Percentiles rank a stretch among this genome's conserved stretches.
phyloP scores from a whole-genome alignment of 2,113 vertebrate species.

The Myiozetetes cayanensis region DNA sequence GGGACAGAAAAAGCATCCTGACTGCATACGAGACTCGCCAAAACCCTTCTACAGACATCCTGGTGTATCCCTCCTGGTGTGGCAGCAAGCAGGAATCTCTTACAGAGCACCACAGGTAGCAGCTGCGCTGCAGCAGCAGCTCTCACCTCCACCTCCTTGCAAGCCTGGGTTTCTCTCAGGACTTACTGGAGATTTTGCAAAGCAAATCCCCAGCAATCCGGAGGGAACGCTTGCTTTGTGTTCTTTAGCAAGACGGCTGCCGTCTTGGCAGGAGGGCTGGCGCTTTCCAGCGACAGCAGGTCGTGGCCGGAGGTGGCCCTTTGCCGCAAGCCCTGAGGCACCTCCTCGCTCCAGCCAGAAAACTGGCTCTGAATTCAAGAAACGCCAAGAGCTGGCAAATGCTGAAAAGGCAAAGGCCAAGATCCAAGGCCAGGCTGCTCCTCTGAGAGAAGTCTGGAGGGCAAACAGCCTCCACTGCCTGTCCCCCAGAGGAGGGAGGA shows the following conservation, averaged over 20 bases:
- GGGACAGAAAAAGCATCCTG: neutral
- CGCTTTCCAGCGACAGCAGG: neutral
- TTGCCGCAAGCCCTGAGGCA: neutral
- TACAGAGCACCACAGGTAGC: neutral
- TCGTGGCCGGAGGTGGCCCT: neutral
- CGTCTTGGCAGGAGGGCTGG: neutral
- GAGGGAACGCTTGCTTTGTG: neutral
- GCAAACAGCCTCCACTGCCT: neutral
- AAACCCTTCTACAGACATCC: neutral
- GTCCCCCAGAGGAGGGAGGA: fast-evolving
- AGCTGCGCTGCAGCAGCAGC: neutral
- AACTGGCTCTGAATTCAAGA: neutral
- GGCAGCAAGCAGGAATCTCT: fast-evolving
- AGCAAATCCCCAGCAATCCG: neutral
- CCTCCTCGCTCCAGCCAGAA: neutral
- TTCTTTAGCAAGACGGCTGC: neutral
- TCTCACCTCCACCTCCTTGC: neutral
- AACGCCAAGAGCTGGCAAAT: neutral
- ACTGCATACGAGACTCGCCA: neutral
- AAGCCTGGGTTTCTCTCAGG: neutral
- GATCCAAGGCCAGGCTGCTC: neutral
- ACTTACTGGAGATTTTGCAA: neutral
- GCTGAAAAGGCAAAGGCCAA: neutral
- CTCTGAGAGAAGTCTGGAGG: neutral
- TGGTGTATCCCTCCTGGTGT: neutral